A percentile compares a stretch with the other conserved stretches of the same genome.
Evolutionary conservation across 2,888 invertebrate species (phyloP).

Genomic region (Paralinhomoeus sp.): DNA sequence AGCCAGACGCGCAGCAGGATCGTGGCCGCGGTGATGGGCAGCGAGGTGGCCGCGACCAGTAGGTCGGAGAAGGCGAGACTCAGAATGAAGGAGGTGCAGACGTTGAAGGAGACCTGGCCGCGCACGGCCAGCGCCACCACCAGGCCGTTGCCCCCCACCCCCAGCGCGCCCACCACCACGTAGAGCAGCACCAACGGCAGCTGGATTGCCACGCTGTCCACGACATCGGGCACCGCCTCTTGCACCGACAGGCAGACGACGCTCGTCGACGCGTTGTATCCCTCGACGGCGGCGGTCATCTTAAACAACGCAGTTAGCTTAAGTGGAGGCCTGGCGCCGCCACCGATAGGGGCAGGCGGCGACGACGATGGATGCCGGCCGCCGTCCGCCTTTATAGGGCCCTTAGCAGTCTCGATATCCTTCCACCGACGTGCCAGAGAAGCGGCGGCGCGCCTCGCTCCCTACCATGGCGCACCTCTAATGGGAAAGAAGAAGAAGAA

Average conservation of each 20-base stretch:
- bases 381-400: too few relatives aligned
- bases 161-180: slow-evolving; percentile 16
- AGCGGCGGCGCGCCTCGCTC: too few relatives aligned
- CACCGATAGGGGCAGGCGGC: too few relatives aligned
- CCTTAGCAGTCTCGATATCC: too few relatives aligned
- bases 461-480: too few relatives aligned
- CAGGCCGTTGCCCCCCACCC: slow-evolving; percentile 17
- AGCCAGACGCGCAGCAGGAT: slow-evolving; percentile 20
- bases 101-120: slow-evolving; percentile 17
- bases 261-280: too few relatives aligned
- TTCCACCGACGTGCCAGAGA: too few relatives aligned
- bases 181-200: slow-evolving; percentile 18
- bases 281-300: too few relatives aligned
- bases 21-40: slow-evolving; percentile 20
- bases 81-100: slow-evolving; percentile 13
- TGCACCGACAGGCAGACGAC: not conserved
- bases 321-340: too few relatives aligned
- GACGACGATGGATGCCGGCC: too few relatives aligned
- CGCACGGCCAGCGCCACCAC: slow-evolving; percentile 7
- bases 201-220: slow-evolving; percentile 9
- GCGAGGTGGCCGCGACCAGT: slow-evolving; percentile 14
- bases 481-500: too few relatives aligned
- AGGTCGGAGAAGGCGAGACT: slow-evolving; percentile 11
- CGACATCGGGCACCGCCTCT: slow-evolving; percentile 8
- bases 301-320: too few relatives aligned